Evolutionary conservation across 2,797 vertebrate species (phyloP), one percentile per base, ranked within the genome.

Genomic region (Clarias pachynema): DNA sequence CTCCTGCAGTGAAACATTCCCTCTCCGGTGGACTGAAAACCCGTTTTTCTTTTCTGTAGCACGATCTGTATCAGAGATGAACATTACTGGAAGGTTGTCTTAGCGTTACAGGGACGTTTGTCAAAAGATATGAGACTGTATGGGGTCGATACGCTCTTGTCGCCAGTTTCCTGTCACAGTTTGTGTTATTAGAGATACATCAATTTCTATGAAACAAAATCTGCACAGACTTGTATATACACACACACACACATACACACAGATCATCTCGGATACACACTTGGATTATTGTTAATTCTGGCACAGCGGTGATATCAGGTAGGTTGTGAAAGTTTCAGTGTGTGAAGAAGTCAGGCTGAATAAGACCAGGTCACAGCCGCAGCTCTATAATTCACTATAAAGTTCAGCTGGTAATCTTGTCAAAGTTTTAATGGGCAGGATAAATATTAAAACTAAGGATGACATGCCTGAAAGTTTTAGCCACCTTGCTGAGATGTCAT

Each of bases 121-220:
- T 24, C 18, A 86, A 56, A 59, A 87, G 70, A 78, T 89, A 91
- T 82, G 86, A 90, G 90, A 86, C 89, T 79, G 56, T 83, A 84
- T 84, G 84, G 31, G 80, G 90, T 94, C 88, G 86, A 93, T 93
- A 91, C 88, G 85, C 85, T 91, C 89, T 89, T 91, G 90, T 92
- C 88, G 77, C 85, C 88, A 79, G 63, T 70, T 34, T 77, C 78
- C 79, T 81, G 83, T 84, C 59, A 69, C 79, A 84, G 74, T 88
- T 86, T 84, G 84, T 79, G 86, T 89, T 90, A 89, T 91, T 86
- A 84, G 86, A 89, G 85, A 91, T 75, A 78, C 87, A 87, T 90
- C 86, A 88, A 70, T 89, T 89, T 86, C 89, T 87, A 85, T 22
- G 87, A 89, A 90, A 84, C 83, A n/a, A 72, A 89, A 91, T 84